These are phyloP conservation scores for Balaenoptera acutorostrata DNA, from an alignment of 2,113 vertebrate species.

Conservation along the genomic window DNA sequence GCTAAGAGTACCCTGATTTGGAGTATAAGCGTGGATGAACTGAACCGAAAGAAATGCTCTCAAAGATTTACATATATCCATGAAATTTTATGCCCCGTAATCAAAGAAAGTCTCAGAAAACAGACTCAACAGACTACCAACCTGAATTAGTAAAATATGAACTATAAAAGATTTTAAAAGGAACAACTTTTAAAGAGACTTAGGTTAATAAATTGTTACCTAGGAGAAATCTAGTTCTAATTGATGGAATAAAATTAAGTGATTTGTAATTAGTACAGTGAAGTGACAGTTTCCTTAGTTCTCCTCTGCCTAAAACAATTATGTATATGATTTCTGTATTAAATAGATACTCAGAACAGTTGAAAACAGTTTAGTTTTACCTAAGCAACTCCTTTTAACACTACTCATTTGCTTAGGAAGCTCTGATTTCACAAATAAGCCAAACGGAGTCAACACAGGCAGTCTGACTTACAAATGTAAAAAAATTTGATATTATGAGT, in stretches of 20 bases:
- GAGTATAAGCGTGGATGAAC: background rate
- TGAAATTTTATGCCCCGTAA: background rate
- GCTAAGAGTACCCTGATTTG: background rate
- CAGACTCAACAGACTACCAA: background rate
- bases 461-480: background rate
- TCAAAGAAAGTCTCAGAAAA: background rate
- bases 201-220: background rate
- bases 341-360: background rate
- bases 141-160: background rate
- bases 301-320: background rate
- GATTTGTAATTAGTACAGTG: background rate
- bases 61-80: background rate
- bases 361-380: background rate
- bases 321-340: background rate
- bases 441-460: background rate
- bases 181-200: background rate
- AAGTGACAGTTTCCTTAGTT: background rate
- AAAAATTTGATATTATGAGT: background rate
- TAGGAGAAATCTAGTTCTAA: background rate
- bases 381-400: background rate
- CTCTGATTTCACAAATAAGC: background rate
- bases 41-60: background rate
- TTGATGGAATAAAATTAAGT: background rate
- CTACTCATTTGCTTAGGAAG: background rate
- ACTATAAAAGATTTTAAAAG: background rate